A percentile compares a stretch with the other conserved stretches of the same genome.
Conservation (phyloP, 2,888 invertebrate genomes). For the Trichacis sp. region DNA sequence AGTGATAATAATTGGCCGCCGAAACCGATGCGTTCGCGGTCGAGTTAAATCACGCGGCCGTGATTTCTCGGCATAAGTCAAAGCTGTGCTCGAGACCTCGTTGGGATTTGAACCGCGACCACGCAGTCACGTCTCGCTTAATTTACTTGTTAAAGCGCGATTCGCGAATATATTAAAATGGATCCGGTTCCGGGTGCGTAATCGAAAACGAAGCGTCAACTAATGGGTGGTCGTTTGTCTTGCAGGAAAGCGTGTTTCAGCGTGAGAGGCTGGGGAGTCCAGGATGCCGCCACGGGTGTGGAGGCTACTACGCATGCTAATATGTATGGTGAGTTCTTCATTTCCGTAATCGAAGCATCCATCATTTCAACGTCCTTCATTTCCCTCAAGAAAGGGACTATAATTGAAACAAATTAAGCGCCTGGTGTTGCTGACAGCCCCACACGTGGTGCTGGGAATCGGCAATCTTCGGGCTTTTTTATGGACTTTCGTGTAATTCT, state of each 20-base stretch:
- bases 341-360: too few relatives aligned
- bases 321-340: constrained; percentile 65
- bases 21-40: constrained; percentile 23
- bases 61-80: constrained; percentile 43
- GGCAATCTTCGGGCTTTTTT: too few relatives aligned
- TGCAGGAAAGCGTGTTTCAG: constrained; percentile 61
- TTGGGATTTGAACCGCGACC: constrained; percentile 63
- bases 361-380: too few relatives aligned
- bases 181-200: constrained; percentile 49
- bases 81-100: constrained; percentile 57
- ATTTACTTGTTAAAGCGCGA: constrained; percentile 62
- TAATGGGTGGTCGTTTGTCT: constrained; percentile 37
- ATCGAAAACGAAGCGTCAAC: constrained; percentile 27
- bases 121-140: constrained; percentile 57
- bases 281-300: constrained; percentile 68
- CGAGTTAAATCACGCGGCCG: constrained; percentile 34
- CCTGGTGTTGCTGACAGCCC: too few relatives aligned
- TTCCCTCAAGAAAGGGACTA: too few relatives aligned
- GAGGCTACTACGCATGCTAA: constrained; percentile 67
- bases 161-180: constrained; percentile 55
- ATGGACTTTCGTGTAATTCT: too few relatives aligned
- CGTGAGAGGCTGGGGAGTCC: constrained; percentile 67
- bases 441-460: too few relatives aligned
- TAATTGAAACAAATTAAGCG: too few relatives aligned
- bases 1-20: constrained; percentile 13